phyloP scores from a whole-genome alignment of 2,113 vertebrate genomes.

The Salvelinus sp. region DNA sequence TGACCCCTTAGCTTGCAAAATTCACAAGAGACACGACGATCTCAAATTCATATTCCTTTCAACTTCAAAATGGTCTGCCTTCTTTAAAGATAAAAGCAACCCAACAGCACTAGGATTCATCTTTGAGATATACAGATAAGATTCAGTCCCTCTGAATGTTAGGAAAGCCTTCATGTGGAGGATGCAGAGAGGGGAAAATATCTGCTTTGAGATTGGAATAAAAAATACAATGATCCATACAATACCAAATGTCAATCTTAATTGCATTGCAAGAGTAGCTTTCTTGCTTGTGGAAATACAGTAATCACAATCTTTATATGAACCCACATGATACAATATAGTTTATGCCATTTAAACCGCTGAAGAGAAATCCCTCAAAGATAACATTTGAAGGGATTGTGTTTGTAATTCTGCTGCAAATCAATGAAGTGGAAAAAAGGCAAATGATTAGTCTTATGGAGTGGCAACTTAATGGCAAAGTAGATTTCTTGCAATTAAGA shows the following conservation, averaged over 20 bases:
- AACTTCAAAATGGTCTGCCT: slow-evolving; percentile 46
- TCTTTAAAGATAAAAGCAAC: slow-evolving; percentile 50
- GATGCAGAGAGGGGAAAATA: slow-evolving; percentile 38
- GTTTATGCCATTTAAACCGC: not conserved
- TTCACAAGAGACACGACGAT: slow-evolving; percentile 11
- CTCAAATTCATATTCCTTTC: slow-evolving; percentile 40
- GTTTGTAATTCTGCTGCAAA: slow-evolving; percentile 27
- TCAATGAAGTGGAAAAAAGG: slow-evolving; percentile 55
- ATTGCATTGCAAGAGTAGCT: slow-evolving; percentile 7
- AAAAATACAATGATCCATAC: slow-evolving; percentile 16
- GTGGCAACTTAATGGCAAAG: slow-evolving; percentile 59
- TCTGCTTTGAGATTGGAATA: slow-evolving; percentile 38
- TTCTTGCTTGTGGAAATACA: slow-evolving; percentile 1
- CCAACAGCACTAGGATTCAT: slow-evolving; percentile 29
- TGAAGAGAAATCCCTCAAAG: slow-evolving; percentile 18
- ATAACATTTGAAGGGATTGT: slow-evolving; percentile 18
- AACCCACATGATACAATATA: too few relatives aligned
- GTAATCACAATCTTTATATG: not conserved
- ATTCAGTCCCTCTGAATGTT: slow-evolving; percentile 45
- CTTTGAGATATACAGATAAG: slow-evolving; percentile 43
- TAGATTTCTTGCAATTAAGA: slow-evolving; percentile 62
- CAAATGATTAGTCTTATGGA: slow-evolving; percentile 53
- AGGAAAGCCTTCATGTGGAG: slow-evolving; percentile 36
- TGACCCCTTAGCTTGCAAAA: slow-evolving; percentile 31
- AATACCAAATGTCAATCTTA: slow-evolving; percentile 18